phyloP scores from a whole-genome alignment of 2,113 vertebrate species.

The Petromus typicus region DNA sequence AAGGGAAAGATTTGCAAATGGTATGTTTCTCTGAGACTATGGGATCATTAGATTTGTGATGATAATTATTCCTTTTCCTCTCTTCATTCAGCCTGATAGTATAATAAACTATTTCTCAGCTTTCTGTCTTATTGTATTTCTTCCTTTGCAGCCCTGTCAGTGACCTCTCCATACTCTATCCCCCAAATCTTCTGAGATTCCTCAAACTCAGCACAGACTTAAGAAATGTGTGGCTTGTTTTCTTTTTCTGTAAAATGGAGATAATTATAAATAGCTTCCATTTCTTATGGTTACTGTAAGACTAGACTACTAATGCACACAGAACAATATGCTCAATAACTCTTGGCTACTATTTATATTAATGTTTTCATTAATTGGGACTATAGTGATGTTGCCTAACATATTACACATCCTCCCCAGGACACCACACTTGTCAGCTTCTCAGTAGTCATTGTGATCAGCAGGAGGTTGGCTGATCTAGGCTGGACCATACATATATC shows the following conservation, averaged over 20 bases:
- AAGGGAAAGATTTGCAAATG: neutral
- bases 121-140: neutral
- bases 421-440: neutral
- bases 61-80: neutral
- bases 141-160: neutral
- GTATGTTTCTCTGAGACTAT: neutral
- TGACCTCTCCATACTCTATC: neutral
- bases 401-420: neutral
- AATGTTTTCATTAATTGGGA: neutral
- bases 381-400: neutral
- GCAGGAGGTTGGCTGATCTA: neutral
- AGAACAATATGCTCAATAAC: neutral
- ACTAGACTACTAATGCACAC: neutral
- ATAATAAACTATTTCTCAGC: neutral
- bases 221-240: neutral
- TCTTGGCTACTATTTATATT: neutral
- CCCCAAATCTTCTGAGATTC: neutral
- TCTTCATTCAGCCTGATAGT: neutral
- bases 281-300: neutral
- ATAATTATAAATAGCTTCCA: neutral
- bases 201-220: neutral
- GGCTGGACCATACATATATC: neutral
- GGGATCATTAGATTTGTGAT: neutral
- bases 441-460: neutral
- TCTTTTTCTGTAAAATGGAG: neutral